Base-by-base conservation (phyloP, 2,888 invertebrate species). In the Erebia ligea region DNA sequence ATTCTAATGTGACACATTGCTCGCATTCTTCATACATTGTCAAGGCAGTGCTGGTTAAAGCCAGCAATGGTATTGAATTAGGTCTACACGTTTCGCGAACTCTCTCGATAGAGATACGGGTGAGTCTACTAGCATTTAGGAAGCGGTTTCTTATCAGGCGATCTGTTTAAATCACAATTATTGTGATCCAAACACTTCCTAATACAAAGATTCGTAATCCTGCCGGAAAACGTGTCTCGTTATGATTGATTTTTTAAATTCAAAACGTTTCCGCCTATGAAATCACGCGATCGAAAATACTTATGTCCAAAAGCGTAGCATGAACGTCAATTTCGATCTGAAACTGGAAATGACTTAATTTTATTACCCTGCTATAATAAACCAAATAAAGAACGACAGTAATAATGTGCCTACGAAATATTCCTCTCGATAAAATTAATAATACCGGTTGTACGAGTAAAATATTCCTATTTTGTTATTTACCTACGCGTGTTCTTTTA, bases 71-170 rank as follows among this genome's bases (percentile, higher is more conserved):
- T 85, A 73, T 0, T 1, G 50, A 63, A 69, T 71, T 45, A 58
- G 17, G n/a, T 54, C 9, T 52, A 63, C 57, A 57, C n/a, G 54
- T 45, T 5, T 15, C 56, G 3, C 48, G 13, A 8, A 19, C 62
- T 9, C 15, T 62, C 21, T 17, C 13, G 40, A 21, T n/a, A 8
- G 62, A 62, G 62, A 62, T 62, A 62, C 62, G 19, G 48, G 62
- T 62, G 8, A 9, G 5, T 48, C 45, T 48, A 62, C 62, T 62
- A 48, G 62, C 81, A 81, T 86, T 86, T 88, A 91, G 91, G 91
- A 92, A 91, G 90, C 89, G 86, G 87, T 88, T 86, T 86, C 86
- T 83, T 88, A 89, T 87, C 85, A 82, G 75, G 78, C 79, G 78
- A 82, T 83, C 84, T 79, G 79, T 81, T 84, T 85, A 82, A 84